Conservation (phyloP, 2,113 vertebrate genomes). For the Sula dactylatra region DNA sequence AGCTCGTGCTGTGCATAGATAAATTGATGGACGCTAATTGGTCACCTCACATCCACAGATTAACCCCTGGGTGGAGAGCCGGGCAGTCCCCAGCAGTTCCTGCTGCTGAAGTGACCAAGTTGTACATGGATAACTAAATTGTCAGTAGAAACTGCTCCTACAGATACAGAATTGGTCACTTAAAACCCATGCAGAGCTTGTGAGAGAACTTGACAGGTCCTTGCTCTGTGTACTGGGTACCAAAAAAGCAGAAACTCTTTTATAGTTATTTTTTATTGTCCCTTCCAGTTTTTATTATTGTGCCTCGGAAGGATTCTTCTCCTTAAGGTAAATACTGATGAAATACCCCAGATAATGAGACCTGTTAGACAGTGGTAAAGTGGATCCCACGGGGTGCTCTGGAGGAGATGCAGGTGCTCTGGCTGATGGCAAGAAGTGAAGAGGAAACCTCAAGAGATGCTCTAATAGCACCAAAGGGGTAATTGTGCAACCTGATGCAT, state of each 20-base stretch:
- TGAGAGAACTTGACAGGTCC: background rate
- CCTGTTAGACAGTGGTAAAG: background rate
- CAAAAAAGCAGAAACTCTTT: background rate
- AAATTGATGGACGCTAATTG: background rate
- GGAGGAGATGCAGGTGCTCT: conserved; percentile 17
- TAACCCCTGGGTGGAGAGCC: background rate
- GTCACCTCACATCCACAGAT: background rate
- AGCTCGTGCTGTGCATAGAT: background rate
- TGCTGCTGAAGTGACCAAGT: background rate
- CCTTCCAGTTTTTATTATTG: background rate
- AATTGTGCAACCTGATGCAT: background rate
- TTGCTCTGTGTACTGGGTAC: too few relatives aligned
- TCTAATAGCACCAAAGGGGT: background rate
- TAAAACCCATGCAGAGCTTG: rapidly evolving
- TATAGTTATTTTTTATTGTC: background rate
- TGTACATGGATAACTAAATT: background rate
- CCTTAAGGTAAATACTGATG: background rate
- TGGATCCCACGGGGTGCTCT: background rate
- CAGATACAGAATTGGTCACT: background rate
- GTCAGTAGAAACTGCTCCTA: background rate
- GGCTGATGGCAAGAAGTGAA: background rate
- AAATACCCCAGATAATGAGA: background rate
- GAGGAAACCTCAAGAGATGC: conserved; percentile 3
- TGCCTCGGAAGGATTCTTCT: background rate
- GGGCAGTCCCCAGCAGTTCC: background rate